Conservation (phyloP, 2,113 vertebrate species). For the Psophia crepitans region DNA sequence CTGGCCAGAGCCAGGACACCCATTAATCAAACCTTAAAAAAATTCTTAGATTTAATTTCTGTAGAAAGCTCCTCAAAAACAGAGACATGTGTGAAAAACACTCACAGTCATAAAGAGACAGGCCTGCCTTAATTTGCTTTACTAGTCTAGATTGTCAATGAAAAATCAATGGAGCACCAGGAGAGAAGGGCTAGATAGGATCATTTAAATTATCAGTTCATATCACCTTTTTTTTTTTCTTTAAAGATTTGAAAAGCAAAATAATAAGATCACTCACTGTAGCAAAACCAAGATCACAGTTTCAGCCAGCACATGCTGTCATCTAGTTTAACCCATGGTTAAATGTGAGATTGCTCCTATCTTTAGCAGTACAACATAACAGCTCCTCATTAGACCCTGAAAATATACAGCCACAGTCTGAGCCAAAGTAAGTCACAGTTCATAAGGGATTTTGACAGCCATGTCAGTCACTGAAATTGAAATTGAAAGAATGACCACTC, state of each 20-base stretch:
- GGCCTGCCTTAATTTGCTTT: neutral
- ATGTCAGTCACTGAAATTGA: conserved; percentile 26
- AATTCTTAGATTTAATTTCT: neutral
- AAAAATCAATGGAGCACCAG: neutral
- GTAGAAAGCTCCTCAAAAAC: neutral
- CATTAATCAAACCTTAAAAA: conserved; percentile 4
- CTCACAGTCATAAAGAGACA: neutral
- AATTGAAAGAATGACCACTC: conserved; percentile 14
- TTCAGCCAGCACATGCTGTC: neutral
- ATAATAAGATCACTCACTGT: neutral
- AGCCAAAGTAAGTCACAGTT: conserved; percentile 12
- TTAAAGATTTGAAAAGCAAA: neutral
- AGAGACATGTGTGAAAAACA: neutral
- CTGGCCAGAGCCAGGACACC: no score
- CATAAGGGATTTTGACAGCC: conserved; percentile 1
- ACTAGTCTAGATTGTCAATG: neutral
- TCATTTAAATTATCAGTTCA: neutral
- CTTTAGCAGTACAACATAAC: neutral
- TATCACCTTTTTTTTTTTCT: neutral
- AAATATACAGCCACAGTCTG: neutral
- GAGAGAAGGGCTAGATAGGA: neutral
- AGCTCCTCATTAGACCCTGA: conserved; percentile 36
- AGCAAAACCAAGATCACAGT: neutral
- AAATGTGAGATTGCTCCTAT: conserved; percentile 19
- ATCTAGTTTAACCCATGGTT: conserved; percentile 36